Evolutionary conservation across 2,888 invertebrate genomes (phyloP).

Genomic region (Drosophila subquinaria): DNA sequence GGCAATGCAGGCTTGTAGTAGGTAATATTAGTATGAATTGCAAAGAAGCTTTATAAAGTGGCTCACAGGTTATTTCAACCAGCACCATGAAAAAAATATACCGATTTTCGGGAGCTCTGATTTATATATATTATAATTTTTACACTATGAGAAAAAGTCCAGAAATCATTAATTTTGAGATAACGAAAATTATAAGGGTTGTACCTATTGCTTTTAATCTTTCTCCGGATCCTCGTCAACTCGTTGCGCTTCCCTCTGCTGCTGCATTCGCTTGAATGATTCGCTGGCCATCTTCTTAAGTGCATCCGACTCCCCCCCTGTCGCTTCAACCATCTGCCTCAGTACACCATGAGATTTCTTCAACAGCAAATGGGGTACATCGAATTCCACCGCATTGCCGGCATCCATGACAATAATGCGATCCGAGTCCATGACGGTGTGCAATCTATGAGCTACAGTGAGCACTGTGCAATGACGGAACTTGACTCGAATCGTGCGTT

Average conservation of each 20-base stretch:
- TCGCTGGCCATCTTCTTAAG: constrained; percentile 86
- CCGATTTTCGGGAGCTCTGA: no score
- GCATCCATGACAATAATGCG: constrained; percentile 94
- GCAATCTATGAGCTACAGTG: constrained; percentile 95
- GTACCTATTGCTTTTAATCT: constrained; percentile 7
- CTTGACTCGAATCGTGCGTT: constrained; percentile 92
- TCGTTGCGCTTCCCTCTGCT: constrained; percentile 47
- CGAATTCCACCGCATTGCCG: constrained; percentile 91
- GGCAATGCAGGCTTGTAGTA: no score
- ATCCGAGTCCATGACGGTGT: constrained; percentile 97
- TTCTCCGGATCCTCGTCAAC: constrained; percentile 22
- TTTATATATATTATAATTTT: no score
- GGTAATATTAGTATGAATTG: no score
- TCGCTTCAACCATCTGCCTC: constrained; percentile 90
- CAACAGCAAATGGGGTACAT: constrained; percentile 89
- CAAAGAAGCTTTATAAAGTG: no score
- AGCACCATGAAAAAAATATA: no score
- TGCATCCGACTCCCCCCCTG: constrained; percentile 87
- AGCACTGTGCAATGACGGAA: constrained; percentile 94
- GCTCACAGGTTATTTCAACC: no score
- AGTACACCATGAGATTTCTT: constrained; percentile 88
- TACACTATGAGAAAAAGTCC: no score
- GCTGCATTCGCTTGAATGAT: constrained; percentile 75
- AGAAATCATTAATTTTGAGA: no score
- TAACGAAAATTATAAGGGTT: neutral